These are phyloP conservation scores for Oxyruncus cristatus DNA, from an alignment of 2,113 vertebrate species.

Conservation along the genomic window DNA sequence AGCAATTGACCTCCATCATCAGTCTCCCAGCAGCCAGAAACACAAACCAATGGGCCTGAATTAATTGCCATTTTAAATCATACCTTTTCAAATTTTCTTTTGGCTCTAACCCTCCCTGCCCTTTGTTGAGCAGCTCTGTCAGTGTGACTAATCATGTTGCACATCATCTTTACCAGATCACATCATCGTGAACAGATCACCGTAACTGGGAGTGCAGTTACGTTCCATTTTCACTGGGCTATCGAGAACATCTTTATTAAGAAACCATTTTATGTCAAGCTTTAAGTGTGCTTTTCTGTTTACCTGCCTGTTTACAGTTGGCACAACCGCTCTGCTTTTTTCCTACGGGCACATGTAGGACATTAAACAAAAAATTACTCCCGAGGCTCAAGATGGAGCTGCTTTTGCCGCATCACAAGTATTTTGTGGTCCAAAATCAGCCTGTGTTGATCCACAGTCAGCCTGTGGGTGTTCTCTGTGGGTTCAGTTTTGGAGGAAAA, in stretches of 20 bases:
- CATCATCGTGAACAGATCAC: not conserved
- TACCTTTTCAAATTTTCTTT: not conserved
- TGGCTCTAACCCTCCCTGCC: not conserved
- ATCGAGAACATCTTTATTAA: not conserved
- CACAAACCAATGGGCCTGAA: not conserved
- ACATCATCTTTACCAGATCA: not conserved
- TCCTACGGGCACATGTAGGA: not conserved
- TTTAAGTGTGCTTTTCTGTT: not conserved
- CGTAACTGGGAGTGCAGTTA: not conserved
- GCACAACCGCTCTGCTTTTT: not conserved
- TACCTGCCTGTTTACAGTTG: not conserved
- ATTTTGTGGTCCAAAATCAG: not conserved
- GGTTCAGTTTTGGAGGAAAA: not conserved
- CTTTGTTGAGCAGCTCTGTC: not conserved
- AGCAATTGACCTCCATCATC: not conserved
- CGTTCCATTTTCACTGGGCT: not conserved
- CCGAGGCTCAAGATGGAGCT: not conserved
- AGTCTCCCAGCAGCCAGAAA: not conserved
- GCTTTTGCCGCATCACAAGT: not conserved
- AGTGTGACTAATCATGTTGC: not conserved
- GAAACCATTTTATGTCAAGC: not conserved
- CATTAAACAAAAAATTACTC: not conserved
- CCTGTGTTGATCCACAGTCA: not conserved
- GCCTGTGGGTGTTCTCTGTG: not conserved
- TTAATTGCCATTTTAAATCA: not conserved